Percentiles rank a stretch among this genome's conserved stretches.
These are phyloP conservation scores for Papilio machaon DNA, from an alignment of 1,140 invertebrate species.

Conservation along the genomic window DNA sequence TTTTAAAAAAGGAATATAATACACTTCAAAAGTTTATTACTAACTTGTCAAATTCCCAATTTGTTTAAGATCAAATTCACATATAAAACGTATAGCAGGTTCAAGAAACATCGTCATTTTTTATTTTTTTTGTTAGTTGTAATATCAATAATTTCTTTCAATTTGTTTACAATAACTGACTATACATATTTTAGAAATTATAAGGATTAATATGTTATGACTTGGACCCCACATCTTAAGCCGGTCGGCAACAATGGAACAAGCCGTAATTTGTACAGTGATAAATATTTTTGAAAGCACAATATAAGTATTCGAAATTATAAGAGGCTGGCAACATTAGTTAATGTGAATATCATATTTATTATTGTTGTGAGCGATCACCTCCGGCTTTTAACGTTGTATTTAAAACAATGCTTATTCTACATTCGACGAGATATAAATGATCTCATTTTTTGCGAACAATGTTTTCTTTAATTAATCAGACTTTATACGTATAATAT, in stretches of 20 bases:
- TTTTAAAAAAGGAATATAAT: background rate
- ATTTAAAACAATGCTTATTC: conserved; percentile 35
- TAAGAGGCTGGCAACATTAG: conserved; percentile 70
- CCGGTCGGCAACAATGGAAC: conserved; percentile 69
- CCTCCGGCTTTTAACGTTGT: conserved; percentile 38
- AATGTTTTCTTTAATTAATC: background rate
- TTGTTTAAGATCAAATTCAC: too few relatives aligned
- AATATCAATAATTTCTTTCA: background rate
- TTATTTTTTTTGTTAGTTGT: too few relatives aligned
- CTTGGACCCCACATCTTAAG: conserved; percentile 52
- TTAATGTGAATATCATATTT: conserved; percentile 75
- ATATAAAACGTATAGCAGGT: too few relatives aligned
- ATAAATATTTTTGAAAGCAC: conserved; percentile 74
- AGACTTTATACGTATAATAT: background rate
- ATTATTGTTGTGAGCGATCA: conserved; percentile 66
- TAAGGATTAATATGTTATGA: conserved; percentile 39
- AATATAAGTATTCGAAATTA: conserved; percentile 70
- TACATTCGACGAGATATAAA: conserved; percentile 1
- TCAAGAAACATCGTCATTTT: too few relatives aligned
- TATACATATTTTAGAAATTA: conserved; percentile 8
- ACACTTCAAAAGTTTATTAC: too few relatives aligned
- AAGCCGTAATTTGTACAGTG: conserved; percentile 73
- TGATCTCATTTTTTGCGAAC: conserved; percentile 17
- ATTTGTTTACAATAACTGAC: background rate
- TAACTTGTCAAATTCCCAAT: too few relatives aligned